Conservation (phyloP, 2,113 vertebrate genomes). For the Periophthalmodon schlosseri region DNA sequence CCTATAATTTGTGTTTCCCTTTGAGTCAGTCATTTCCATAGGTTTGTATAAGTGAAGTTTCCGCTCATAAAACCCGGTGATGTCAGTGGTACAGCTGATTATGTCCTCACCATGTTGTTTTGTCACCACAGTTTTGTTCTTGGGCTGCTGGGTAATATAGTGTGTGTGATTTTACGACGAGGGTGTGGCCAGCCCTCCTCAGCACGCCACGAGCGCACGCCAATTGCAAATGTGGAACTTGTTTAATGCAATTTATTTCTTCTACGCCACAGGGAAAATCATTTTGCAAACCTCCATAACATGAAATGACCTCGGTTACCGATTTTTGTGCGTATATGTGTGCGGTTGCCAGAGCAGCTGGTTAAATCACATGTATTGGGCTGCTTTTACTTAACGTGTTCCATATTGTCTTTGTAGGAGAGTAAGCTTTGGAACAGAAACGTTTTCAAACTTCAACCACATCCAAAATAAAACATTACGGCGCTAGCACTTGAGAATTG, state of each 20-base stretch:
- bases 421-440: neutral
- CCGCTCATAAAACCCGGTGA: neutral
- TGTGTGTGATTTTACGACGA: conserved; percentile 43
- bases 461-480: neutral
- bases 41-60: conserved; percentile 1
- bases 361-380: neutral
- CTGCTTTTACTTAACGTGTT: neutral
- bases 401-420: neutral
- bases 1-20: neutral
- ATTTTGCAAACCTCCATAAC: neutral
- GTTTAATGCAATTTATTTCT: conserved; percentile 8
- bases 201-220: conserved; percentile 7
- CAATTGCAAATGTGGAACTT: conserved; percentile 23
- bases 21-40: neutral
- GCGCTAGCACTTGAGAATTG: conserved; percentile 24
- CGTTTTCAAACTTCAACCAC: neutral
- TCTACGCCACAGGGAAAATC: conserved; percentile 1
- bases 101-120: conserved; percentile 8
- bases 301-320: neutral
- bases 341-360: neutral
- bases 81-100: conserved; percentile 22
- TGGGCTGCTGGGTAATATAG: conserved; percentile 26
- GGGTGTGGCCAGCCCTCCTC: conserved; percentile 35
- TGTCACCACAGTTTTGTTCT: conserved; percentile 7
- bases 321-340: neutral